Evolutionary conservation across 1,140 invertebrate genomes (phyloP).

Genomic region (Drosophila teissieri): DNA sequence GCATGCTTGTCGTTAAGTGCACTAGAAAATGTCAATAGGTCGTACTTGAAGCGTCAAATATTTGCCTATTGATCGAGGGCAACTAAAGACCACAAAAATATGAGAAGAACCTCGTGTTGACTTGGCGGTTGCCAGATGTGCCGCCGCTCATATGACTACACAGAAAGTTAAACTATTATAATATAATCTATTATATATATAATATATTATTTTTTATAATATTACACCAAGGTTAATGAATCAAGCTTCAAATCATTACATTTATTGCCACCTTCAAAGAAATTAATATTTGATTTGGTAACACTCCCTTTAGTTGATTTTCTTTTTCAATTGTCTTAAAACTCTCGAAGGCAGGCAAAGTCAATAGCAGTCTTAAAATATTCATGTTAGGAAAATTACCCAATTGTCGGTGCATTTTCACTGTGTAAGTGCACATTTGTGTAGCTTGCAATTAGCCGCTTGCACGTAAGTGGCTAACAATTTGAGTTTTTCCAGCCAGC

Average conservation of each 20-base stretch:
- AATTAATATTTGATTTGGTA: too few species aligned
- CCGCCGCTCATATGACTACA: not conserved
- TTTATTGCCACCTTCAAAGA: too few species aligned
- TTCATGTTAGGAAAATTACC: not conserved
- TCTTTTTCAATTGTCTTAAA: too few species aligned
- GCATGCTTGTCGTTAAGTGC: slow-evolving; percentile 67
- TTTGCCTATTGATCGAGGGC: slow-evolving; percentile 65
- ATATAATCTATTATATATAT: too few species aligned
- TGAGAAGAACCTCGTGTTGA: not conserved
- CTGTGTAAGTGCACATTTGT: slow-evolving; percentile 39
- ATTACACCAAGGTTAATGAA: too few species aligned
- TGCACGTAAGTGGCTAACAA: slow-evolving; percentile 48
- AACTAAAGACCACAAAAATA: slow-evolving; percentile 42
- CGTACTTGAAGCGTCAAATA: slow-evolving; percentile 68
- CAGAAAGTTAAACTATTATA: not conserved
- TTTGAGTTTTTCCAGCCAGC: slow-evolving; percentile 32
- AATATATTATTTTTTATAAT: too few species aligned
- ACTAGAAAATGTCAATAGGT: slow-evolving; percentile 75
- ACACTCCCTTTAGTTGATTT: too few species aligned
- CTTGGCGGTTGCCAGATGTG: slow-evolving; percentile 4
- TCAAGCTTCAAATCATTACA: too few species aligned
- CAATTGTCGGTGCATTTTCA: slow-evolving; percentile 9
- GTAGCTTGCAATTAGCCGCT: slow-evolving; percentile 51
- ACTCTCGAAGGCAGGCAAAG: not conserved
- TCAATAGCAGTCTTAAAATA: not conserved